These are phyloP conservation scores for Phylloscopus collybita DNA, from an alignment of 2,797 vertebrate genomes.

Conservation along the genomic window DNA sequence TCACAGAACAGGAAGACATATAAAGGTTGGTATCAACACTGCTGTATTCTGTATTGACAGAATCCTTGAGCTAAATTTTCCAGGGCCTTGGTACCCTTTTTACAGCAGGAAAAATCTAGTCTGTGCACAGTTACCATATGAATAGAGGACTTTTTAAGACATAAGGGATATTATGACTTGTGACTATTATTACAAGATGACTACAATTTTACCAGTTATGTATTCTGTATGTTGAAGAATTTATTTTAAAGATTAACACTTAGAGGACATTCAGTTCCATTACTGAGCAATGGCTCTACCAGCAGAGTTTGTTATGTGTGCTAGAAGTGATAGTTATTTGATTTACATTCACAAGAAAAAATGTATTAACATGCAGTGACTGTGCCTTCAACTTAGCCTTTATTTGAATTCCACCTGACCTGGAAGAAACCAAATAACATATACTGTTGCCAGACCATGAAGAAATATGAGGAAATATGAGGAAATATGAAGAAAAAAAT, in stretches of 20 bases:
- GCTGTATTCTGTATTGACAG: neutral
- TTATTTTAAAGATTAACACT: neutral
- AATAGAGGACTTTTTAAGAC: neutral
- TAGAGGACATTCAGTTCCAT: neutral
- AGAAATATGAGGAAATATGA: neutral
- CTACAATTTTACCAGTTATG: neutral
- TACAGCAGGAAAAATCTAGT: neutral
- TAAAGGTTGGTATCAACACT: neutral
- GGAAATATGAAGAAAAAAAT: neutral
- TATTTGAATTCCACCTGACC: neutral
- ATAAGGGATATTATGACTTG: neutral
- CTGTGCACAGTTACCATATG: neutral
- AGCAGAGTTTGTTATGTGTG: neutral
- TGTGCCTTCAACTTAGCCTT: neutral
- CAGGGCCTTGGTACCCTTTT: neutral
- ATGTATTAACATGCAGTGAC: neutral
- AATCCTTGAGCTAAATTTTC: neutral
- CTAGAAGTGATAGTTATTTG: neutral
- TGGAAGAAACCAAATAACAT: neutral
- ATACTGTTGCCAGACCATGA: accelerated
- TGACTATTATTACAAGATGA: neutral
- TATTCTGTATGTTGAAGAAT: neutral
- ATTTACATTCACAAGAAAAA: neutral
- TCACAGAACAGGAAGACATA: neutral
- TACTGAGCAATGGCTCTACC: neutral